A percentile compares a stretch with the other conserved stretches of the same genome.
These are phyloP conservation scores for Actinemys pallida DNA, from an alignment of 2,113 vertebrate species.

Conservation along the genomic window DNA sequence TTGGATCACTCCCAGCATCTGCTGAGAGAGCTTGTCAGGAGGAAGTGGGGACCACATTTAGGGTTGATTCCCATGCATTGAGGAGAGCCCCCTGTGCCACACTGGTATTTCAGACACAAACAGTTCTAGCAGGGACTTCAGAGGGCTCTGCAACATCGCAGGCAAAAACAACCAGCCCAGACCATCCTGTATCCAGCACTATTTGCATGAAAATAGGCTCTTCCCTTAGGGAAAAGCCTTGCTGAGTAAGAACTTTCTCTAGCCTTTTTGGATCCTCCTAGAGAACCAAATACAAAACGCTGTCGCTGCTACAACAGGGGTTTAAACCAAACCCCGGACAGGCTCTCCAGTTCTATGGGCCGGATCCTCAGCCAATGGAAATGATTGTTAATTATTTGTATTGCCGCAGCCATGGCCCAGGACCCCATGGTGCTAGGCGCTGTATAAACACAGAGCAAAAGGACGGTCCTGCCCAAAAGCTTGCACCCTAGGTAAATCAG, in stretches of 20 bases:
- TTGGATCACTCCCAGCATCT: background rate
- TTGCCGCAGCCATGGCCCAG: background rate
- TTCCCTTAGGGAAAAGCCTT: background rate
- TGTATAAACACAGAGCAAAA: background rate
- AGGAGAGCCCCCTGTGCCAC: background rate
- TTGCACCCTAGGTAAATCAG: background rate
- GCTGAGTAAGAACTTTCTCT: background rate
- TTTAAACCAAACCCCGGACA: background rate
- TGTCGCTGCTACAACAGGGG: background rate
- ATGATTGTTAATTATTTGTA: background rate
- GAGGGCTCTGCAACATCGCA: background rate
- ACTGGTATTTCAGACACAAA: background rate
- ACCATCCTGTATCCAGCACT: rapidly evolving
- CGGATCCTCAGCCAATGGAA: no score
- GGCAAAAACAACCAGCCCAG: background rate
- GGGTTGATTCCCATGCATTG: background rate
- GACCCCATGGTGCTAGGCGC: background rate
- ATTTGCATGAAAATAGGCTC: background rate
- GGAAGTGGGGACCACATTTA: background rate
- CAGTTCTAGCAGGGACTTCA: background rate
- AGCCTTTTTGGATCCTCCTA: background rate
- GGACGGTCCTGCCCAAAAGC: background rate
- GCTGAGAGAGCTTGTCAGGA: background rate
- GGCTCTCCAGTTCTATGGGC: background rate
- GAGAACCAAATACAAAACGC: background rate